These are phyloP conservation scores for Ichneumoninae sp. DNA, from an alignment of 2,888 invertebrate genomes.

Conservation along the genomic window DNA sequence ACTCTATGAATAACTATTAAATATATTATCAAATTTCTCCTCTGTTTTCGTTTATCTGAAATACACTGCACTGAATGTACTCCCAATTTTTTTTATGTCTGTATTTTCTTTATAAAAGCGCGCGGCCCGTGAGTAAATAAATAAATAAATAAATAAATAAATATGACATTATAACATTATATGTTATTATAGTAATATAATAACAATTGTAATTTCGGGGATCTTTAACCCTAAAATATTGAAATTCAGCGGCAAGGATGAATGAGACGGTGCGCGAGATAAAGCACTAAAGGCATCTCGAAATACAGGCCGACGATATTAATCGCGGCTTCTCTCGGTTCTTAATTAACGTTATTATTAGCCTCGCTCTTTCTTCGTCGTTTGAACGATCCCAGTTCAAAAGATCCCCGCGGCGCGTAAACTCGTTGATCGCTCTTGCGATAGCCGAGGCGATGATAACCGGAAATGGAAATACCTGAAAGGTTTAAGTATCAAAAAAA, in stretches of 20 bases:
- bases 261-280: background rate
- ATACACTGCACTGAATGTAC: too few relatives aligned
- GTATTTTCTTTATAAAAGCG: background rate
- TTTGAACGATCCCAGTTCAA: background rate
- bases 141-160: background rate
- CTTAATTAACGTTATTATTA: conserved; percentile 82
- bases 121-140: background rate
- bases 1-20: too few relatives aligned
- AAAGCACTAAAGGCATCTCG: conserved; percentile 44
- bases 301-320: conserved; percentile 76
- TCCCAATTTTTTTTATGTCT: background rate
- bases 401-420: background rate
- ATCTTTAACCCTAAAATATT: background rate
- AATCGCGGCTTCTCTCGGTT: conserved; percentile 81
- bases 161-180: too few relatives aligned
- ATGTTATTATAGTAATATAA: background rate
- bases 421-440: background rate
- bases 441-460: background rate
- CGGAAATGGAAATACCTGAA: background rate
- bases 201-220: background rate
- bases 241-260: conserved; percentile 22
- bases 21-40: too few relatives aligned
- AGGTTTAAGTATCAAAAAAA: background rate
- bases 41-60: too few relatives aligned
- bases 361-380: conserved; percentile 53